Percentiles rank a stretch among this genome's conserved stretches.
phyloP scores from a whole-genome alignment of 2,888 invertebrate genomes.

The Sarcophaga carnaria region DNA sequence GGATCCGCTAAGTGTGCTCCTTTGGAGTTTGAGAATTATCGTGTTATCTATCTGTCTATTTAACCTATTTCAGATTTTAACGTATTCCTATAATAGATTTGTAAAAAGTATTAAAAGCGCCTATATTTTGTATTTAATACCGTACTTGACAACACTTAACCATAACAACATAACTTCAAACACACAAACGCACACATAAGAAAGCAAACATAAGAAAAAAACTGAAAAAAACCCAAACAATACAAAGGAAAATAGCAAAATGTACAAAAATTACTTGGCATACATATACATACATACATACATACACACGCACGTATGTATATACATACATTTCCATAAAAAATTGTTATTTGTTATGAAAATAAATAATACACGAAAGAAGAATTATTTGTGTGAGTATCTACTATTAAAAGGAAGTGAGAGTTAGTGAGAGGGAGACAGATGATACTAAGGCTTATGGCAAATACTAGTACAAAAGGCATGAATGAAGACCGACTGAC shows the following conservation, averaged over 20 bases:
- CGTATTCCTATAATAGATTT: too few species aligned
- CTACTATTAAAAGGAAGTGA: neutral
- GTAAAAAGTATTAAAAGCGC: neutral
- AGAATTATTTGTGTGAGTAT: neutral
- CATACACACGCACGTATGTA: neutral
- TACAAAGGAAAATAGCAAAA: conserved; percentile 36
- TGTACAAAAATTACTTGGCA: conserved; percentile 46
- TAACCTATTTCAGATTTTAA: too few species aligned
- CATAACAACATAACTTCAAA: conserved; percentile 6
- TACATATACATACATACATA: neutral
- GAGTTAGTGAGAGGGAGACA: neutral
- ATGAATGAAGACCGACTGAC: conserved; percentile 36
- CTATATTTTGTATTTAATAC: neutral
- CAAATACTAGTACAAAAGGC: conserved; percentile 19
- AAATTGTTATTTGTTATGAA: conserved; percentile 11
- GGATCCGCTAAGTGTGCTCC: too few species aligned
- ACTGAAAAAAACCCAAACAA: neutral
- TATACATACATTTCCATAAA: neutral
- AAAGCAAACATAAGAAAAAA: conserved; percentile 7
- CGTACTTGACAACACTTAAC: conserved; percentile 21
- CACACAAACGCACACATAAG: conserved; percentile 32
- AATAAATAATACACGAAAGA: neutral
- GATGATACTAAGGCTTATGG: conserved; percentile 37
- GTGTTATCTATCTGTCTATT: too few species aligned
- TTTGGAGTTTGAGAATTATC: too few species aligned